Evolutionary conservation across 2,888 invertebrate genomes (phyloP).

Genomic region (Neoascia interrupta): DNA sequence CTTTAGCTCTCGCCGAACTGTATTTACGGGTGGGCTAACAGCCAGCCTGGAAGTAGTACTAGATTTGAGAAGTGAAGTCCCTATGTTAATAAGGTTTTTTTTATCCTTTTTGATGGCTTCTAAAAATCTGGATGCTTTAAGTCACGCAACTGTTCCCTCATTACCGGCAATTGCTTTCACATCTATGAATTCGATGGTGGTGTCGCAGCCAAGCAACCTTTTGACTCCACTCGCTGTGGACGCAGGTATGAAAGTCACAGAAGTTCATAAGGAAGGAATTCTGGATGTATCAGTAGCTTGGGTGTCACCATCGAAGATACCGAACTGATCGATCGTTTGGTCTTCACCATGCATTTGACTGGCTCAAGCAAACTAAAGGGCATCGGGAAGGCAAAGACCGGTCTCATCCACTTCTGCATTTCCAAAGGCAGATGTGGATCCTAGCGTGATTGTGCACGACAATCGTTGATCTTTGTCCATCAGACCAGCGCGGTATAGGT

Average conservation of each 20-base stretch:
- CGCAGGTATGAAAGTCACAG: slow-evolving; percentile 89
- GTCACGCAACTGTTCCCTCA: too few relatives aligned
- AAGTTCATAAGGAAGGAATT: slow-evolving; percentile 84
- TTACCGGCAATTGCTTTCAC: too few relatives aligned
- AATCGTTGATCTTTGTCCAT: too few relatives aligned
- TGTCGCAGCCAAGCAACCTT: slow-evolving; percentile 97
- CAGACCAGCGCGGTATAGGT: too few relatives aligned
- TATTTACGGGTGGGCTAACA: too few relatives aligned
- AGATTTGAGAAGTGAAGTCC: too few relatives aligned
- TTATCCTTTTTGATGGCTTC: too few relatives aligned
- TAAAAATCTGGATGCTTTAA: too few relatives aligned
- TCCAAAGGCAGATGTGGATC: slow-evolving; percentile 99
- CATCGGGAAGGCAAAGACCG: slow-evolving; percentile 98
- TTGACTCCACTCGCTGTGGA: slow-evolving; percentile 98
- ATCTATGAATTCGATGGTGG: slow-evolving; percentile 98
- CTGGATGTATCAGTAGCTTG: slow-evolving; percentile 97
- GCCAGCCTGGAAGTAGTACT: too few relatives aligned
- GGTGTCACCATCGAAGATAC: slow-evolving; percentile 99
- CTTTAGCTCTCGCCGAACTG: too few relatives aligned
- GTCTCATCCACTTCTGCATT: slow-evolving; percentile 99
- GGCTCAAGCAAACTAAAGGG: slow-evolving; percentile 95
- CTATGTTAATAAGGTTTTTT: too few relatives aligned
- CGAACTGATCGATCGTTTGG: slow-evolving; percentile 95
- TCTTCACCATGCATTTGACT: slow-evolving; percentile 93
- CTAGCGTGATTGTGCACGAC: slow-evolving; percentile 97